Percentiles rank a stretch among this genome's conserved stretches.
Conservation (phyloP, 2,888 invertebrate species). For the Tachina grossa region DNA sequence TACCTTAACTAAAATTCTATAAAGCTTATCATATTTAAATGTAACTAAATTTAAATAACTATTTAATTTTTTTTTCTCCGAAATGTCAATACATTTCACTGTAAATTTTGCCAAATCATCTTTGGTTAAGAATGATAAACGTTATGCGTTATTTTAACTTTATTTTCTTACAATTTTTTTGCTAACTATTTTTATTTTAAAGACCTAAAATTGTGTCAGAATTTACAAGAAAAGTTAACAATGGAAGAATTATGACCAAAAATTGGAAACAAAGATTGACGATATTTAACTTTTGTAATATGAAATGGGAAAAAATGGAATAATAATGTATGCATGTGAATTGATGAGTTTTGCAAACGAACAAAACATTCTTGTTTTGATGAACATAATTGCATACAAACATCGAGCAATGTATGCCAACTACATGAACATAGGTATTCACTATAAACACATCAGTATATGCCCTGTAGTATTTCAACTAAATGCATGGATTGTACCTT, state of each 20-base stretch:
- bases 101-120: background rate
- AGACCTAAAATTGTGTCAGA: conserved; percentile 1
- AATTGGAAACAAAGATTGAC: conserved; percentile 45
- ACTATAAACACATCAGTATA: too few species aligned
- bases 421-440: background rate
- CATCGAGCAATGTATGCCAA: background rate
- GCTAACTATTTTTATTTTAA: background rate
- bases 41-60: too few species aligned
- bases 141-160: conserved; percentile 52
- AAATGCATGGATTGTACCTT: too few species aligned
- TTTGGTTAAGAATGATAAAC: conserved; percentile 60
- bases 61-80: background rate
- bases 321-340: background rate
- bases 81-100: background rate
- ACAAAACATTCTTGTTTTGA: conserved; percentile 27
- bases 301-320: conserved; percentile 14
- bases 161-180: background rate
- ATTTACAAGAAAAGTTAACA: background rate
- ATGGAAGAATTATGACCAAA: conserved; percentile 2
- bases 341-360: conserved; percentile 16
- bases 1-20: too few species aligned
- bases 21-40: too few species aligned
- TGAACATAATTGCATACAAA: conserved; percentile 17
- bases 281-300: conserved; percentile 27
- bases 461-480: too few species aligned